These are phyloP conservation scores for Bufo gargarizans DNA, from an alignment of 2,113 vertebrate genomes.

Conservation along the genomic window DNA sequence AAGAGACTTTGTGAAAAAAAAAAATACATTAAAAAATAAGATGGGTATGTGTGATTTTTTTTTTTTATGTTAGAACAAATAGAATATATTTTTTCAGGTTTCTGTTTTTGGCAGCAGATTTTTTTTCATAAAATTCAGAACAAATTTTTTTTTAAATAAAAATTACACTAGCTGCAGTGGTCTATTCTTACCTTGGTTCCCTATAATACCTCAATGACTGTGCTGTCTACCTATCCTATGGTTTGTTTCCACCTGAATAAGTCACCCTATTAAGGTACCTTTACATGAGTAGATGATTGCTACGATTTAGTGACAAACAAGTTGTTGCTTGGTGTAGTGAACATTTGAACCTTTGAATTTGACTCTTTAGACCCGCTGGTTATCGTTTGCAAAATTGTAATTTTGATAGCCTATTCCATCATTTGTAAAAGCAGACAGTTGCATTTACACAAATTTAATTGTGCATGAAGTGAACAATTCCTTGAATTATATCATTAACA, in stretches of 20 bases:
- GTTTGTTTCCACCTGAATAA: not conserved
- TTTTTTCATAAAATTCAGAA: constrained; percentile 70
- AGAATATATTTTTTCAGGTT: constrained; percentile 75
- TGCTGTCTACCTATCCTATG: constrained; percentile 19
- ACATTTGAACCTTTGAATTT: too few species aligned
- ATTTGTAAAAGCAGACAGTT: too few species aligned
- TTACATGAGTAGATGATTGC: too few species aligned
- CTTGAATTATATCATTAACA: too few species aligned
- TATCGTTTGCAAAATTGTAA: too few species aligned
- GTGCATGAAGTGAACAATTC: too few species aligned
- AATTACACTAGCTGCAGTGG: constrained; percentile 38
- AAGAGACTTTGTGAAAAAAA: constrained; percentile 63
- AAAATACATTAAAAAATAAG: constrained; percentile 66
- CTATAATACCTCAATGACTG: constrained; percentile 24
- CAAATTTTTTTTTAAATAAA: constrained; percentile 63
- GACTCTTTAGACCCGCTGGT: too few species aligned
- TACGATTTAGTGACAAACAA: too few species aligned
- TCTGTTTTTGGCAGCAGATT: constrained; percentile 64
- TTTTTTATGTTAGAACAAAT: constrained; percentile 71
- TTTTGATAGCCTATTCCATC: too few species aligned
- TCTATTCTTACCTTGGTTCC: constrained; percentile 22
- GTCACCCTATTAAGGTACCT: not conserved
- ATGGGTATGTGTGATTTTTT: constrained; percentile 70
- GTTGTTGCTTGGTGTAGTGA: too few species aligned
- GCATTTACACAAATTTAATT: too few species aligned